Base-by-base conservation (phyloP, 2,113 vertebrate species). In the Anguilla rostrata region DNA sequence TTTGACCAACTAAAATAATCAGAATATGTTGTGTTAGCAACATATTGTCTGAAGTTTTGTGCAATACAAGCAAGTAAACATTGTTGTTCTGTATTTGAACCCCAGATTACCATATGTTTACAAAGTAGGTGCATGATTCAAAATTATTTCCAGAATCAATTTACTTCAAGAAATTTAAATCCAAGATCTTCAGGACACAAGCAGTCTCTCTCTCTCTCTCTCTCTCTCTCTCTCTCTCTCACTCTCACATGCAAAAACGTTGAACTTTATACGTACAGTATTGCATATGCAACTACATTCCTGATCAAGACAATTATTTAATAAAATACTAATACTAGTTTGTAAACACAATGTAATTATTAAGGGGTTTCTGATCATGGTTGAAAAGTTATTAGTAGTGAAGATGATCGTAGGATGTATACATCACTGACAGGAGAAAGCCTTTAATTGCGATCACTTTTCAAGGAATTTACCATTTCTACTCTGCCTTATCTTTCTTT, bases 1-100 rank as follows among this genome's bases (percentile, higher is more conserved):
- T 3, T 29, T 75, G 71, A 75, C 71, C 12, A 9, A 75, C 20
- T 34, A 34, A 75, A 75, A 75, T 75, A 29, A 34, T 29, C 26
- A 75, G n/a, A 75, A 71, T 22, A 71, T 75, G 66, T 75, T 34
- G 71, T 12, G 34, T 75, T 75, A 34, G 71, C 29, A 75, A 75
- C 71, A 75, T 12, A 75, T 75, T 26, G 60, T 34, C n/a, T 34
- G n/a, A 75, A 29, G 71, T 29, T 34, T 75, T 75, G 71, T 75
- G 71, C 71, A 75, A 75, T 75, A 75, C 9, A 75, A 29, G 71
- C 71, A 75, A 75, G 71, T 75, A 75, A 75, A 75, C 71, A 71
- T 71, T 71, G 60, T 9, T 75, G 8, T n/a, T 29, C 11, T n/a
- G 11, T 75, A 75, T 75, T 29, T 75, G n/a, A 29, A 75, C 71